These are phyloP conservation scores for Sprattus sprattus DNA, from an alignment of 2,113 vertebrate species.

Conservation along the genomic window DNA sequence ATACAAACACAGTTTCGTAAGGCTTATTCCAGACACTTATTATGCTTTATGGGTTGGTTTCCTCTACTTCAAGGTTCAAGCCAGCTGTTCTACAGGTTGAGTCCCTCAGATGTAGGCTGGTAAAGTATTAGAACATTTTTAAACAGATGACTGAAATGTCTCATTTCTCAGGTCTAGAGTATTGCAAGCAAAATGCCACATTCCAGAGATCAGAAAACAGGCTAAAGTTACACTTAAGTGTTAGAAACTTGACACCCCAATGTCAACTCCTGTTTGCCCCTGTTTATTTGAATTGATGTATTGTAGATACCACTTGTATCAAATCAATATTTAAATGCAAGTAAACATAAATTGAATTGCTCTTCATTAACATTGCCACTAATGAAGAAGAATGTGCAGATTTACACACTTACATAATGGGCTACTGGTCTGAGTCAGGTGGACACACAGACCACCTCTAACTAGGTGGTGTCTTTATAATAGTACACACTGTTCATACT, in stretches of 20 bases:
- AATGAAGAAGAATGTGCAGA: neutral
- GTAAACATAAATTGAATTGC: neutral
- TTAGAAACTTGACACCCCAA: too few relatives aligned
- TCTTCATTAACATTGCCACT: neutral
- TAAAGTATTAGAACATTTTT: neutral
- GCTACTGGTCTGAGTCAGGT: neutral
- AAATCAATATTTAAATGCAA: neutral
- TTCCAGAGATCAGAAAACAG: too few relatives aligned
- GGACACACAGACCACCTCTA: neutral
- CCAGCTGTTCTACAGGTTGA: neutral
- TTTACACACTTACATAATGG: neutral
- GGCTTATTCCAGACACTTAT: too few relatives aligned
- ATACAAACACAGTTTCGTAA: too few relatives aligned
- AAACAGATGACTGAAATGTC: too few relatives aligned
- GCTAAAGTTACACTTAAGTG: too few relatives aligned
- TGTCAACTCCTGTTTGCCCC: too few relatives aligned
- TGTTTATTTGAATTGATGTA: too few relatives aligned
- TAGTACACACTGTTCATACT: slow-evolving; percentile 11
- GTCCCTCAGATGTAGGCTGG: neutral
- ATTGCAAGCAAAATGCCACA: too few relatives aligned
- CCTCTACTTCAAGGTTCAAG: neutral
- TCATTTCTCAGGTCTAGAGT: too few relatives aligned
- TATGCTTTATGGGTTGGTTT: too few relatives aligned
- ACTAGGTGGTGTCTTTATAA: neutral
- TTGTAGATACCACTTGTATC: too few relatives aligned